phyloP scores from a whole-genome alignment of 2,888 invertebrate species.

The Eremobia ochroleuca region DNA sequence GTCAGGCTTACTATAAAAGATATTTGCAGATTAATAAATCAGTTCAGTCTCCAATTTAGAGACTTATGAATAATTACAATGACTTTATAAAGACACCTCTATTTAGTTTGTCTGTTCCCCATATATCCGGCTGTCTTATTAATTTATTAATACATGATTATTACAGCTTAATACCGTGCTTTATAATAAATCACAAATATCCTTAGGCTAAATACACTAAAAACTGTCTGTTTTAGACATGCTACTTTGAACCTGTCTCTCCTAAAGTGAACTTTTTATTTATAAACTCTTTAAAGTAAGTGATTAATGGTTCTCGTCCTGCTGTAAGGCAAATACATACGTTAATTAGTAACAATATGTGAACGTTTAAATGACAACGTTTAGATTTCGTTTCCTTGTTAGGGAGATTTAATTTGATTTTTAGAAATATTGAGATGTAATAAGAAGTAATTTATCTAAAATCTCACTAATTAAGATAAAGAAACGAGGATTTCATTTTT shows the following conservation, averaged over 20 bases:
- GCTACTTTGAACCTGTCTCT: constrained; percentile 54
- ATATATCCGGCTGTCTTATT: constrained; percentile 31
- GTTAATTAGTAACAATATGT: constrained; percentile 70
- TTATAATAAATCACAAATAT: constrained; percentile 53
- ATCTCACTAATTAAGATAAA: background rate
- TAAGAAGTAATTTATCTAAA: background rate
- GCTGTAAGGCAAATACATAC: constrained; percentile 63
- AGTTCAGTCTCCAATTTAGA: background rate
- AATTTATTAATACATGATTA: constrained; percentile 53
- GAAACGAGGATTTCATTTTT: too few species aligned
- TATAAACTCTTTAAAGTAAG: constrained; percentile 60
- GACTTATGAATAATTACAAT: constrained; percentile 18
- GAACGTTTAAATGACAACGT: constrained; percentile 53
- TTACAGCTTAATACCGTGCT: constrained; percentile 31
- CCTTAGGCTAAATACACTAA: constrained; percentile 51
- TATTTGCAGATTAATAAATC: background rate
- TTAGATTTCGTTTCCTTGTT: constrained; percentile 53
- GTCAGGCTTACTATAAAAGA: background rate
- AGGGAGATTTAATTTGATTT: constrained; percentile 13
- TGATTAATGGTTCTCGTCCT: constrained; percentile 69
- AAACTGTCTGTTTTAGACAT: constrained; percentile 37
- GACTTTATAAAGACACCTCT: constrained; percentile 12
- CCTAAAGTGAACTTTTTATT: constrained; percentile 60
- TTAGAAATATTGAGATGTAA: background rate
- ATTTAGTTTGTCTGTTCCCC: constrained; percentile 13